Evolutionary conservation across 1,140 invertebrate species (phyloP), one percentile per base, ranked within the genome.

Genomic region (Thalassaphorura encarpata): DNA sequence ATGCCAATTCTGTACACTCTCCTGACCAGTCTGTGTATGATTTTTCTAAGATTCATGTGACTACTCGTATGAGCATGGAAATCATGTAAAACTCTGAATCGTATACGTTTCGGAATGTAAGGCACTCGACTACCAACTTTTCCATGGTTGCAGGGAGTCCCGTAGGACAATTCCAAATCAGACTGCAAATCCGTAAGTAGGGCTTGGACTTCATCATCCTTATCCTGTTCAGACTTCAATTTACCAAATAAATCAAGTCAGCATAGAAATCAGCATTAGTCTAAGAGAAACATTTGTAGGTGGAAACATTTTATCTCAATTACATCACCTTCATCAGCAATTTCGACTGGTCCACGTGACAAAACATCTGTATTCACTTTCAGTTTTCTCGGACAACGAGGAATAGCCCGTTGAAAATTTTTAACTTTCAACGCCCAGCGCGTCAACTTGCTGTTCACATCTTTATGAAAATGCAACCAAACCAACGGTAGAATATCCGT

Each of bases 401-500:
- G 18, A 43, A 58, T 53, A 15, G 21, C 11, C 0, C 24, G 29
- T n/a, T 47, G 21, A n/a, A 31, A 75, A 58, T 75, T 70, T 60
- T 74, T 70, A 29, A 78, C 56, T 57, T 69, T 67, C 3, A 77
- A 31, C 52, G 71, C 58, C 76, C 76, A 78, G 26, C 75, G 47
- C 3, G 68, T 68, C 15, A 78, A 54, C 28, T 73, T 51, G 28
- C 66, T 69, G 4, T 60, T 66, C 0, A 70, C 63, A 53, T 75
- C 69, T 58, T 69, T 71, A 3, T 73, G 60, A 2, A 66, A 66
- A 21, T 68, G 50, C 6, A 78, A 61, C 69, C 71, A 78, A 27
- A 60, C 56, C 1, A 78, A 55, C 0, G 73, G 69, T 62, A 66
- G 62, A 61, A 78, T 72, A 56, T 79, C 75, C 2, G 73, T 78